Evolutionary conservation across 2,888 invertebrate genomes (phyloP).

Genomic region (Drepana falcataria): DNA sequence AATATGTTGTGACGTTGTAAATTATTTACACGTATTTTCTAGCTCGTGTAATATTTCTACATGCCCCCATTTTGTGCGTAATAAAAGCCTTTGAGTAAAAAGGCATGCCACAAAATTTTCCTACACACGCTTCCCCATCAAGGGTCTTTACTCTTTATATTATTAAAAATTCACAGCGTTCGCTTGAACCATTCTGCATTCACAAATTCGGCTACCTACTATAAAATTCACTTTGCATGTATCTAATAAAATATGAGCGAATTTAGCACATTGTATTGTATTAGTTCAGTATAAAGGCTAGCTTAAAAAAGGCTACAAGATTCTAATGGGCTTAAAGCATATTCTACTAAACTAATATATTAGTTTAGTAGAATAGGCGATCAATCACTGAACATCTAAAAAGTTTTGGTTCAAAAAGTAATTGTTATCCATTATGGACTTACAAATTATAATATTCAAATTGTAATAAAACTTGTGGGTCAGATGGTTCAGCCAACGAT

Average conservation of each 20-base stretch:
- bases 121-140: background rate
- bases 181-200: slow-evolving; percentile 2
- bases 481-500: too few species aligned
- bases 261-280: slow-evolving; percentile 10
- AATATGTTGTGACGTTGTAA: background rate
- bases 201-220: slow-evolving; percentile 7
- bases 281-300: background rate
- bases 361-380: background rate
- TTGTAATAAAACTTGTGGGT: too few species aligned
- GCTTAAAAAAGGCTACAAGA: background rate
- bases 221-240: slow-evolving; percentile 19
- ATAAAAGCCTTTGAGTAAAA: background rate
- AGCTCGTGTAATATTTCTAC: background rate
- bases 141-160: background rate
- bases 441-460: too few species aligned
- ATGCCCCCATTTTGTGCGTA: background rate
- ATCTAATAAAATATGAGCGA: slow-evolving; percentile 20
- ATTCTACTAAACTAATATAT: too few species aligned
- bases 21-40: background rate
- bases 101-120: background rate
- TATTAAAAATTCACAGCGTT: background rate
- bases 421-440: too few species aligned
- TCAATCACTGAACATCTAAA: background rate
- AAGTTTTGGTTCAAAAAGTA: background rate
- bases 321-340: background rate